Conservation (phyloP, 37 sponge, comb jelly and placozoan genomes). For the Hexactinellida sp. region DNA sequence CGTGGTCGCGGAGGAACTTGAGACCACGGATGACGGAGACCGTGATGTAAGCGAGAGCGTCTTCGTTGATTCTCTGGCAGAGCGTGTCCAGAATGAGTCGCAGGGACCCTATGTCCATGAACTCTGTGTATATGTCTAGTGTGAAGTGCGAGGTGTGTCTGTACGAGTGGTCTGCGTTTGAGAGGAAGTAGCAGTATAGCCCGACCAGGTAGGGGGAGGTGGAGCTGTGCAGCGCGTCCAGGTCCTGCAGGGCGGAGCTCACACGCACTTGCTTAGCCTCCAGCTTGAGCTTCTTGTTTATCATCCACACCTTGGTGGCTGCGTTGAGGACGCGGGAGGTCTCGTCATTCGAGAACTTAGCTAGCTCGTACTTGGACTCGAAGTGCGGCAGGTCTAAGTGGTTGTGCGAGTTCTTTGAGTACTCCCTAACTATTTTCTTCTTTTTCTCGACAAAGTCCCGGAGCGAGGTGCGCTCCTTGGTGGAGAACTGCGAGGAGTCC, state of each 20-base stretch:
- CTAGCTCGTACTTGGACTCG: not conserved
- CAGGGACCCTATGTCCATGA: not conserved
- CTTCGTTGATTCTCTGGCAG: not conserved
- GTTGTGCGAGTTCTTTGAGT: not conserved
- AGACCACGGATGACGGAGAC: not conserved
- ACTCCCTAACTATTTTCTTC: not conserved
- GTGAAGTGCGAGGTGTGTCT: not conserved
- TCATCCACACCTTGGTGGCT: not conserved
- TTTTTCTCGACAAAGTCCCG: not conserved
- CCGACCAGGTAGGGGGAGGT: not conserved
- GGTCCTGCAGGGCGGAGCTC: not conserved
- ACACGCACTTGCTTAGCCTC: not conserved
- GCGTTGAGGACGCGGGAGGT: constrained; percentile 1
- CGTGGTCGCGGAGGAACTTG: not conserved
- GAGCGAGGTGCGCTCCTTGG: not conserved
- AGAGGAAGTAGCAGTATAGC: not conserved
- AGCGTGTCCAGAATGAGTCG: not conserved
- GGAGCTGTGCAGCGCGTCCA: not conserved
- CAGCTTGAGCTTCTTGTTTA: not conserved
- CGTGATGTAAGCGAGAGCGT: not conserved
- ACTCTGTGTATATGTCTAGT: not conserved
- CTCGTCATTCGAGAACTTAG: constrained; percentile 7
- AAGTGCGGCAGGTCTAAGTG: not conserved
- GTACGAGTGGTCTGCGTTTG: not conserved
- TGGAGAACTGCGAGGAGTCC: not conserved